Evolutionary conservation across 2,888 invertebrate species (phyloP).

Genomic region (Arge pagana): DNA sequence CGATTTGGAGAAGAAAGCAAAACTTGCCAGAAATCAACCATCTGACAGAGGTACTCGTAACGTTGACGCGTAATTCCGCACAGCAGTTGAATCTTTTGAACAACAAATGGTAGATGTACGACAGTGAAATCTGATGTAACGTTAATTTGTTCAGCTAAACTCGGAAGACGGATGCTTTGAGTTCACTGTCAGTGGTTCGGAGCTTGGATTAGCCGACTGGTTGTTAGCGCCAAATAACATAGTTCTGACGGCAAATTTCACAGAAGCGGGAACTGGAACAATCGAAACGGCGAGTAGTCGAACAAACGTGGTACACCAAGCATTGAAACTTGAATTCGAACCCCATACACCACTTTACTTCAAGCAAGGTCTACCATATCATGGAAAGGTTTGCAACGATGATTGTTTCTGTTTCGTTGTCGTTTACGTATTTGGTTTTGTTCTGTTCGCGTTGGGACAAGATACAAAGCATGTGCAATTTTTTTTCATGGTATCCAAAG

Average conservation of each 20-base stretch:
- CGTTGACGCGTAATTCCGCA: background rate
- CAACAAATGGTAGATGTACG: background rate
- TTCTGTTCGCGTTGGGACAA: too few species aligned
- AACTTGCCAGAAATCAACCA: conserved; percentile 51
- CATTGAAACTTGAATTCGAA: conserved; percentile 65
- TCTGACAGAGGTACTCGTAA: conserved; percentile 43
- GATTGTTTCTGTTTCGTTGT: too few species aligned
- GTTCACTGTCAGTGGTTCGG: conserved; percentile 50
- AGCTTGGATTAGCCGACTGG: conserved; percentile 51
- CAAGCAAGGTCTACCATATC: conserved; percentile 74
- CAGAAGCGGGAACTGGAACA: conserved; percentile 68
- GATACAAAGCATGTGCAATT: too few species aligned
- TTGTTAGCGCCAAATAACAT: conserved; percentile 52
- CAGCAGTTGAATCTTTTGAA: too few species aligned
- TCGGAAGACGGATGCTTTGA: conserved; percentile 52
- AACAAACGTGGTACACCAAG: conserved; percentile 63
- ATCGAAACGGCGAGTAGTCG: conserved; percentile 67
- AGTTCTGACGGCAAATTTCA: conserved; percentile 56
- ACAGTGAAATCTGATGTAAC: background rate
- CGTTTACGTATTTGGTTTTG: too few species aligned
- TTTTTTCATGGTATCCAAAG: too few species aligned
- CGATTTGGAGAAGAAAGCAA: conserved; percentile 49
- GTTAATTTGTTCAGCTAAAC: conserved; percentile 32
- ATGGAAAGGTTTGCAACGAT: conserved; percentile 67
- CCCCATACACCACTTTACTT: conserved; percentile 65